Evolutionary conservation across 64 coral and sea anemone species (phyloP).

Genomic region (Porites lutea): DNA sequence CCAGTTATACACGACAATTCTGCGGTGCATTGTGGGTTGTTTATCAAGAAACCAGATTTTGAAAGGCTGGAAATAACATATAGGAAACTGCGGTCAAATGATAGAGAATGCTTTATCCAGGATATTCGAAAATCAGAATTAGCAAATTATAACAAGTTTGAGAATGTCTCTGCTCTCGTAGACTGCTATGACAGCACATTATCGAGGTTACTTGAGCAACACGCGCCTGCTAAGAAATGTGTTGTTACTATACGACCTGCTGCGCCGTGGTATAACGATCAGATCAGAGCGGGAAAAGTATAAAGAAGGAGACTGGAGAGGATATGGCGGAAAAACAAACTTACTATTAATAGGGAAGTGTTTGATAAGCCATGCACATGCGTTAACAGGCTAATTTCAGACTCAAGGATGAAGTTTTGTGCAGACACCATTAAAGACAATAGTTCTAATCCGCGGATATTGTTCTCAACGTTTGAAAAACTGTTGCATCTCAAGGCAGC

Average conservation of each 20-base stretch:
- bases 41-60: slow-evolving; percentile 19
- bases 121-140: slow-evolving; percentile 48
- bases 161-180: no score
- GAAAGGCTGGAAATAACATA: background rate
- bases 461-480: slow-evolving; percentile 39
- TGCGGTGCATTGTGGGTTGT: no score
- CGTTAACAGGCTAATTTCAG: slow-evolving; percentile 5
- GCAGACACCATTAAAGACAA: slow-evolving; percentile 27
- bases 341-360: slow-evolving; percentile 12
- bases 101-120: slow-evolving; percentile 17
- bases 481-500: slow-evolving; percentile 25
- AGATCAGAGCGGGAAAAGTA: slow-evolving; percentile 19
- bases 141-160: no score
- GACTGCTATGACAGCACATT: no score
- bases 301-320: slow-evolving; percentile 24
- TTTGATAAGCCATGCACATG: slow-evolving; percentile 9
- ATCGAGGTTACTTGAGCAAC: no score
- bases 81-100: slow-evolving; percentile 40
- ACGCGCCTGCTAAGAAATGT: slow-evolving; percentile 47
- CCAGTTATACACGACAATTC: slow-evolving; percentile 39
- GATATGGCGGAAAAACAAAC: no score
- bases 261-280: slow-evolving; percentile 53
- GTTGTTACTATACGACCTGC: slow-evolving; percentile 32
- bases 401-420: slow-evolving; percentile 44
- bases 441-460: background rate